Percentiles rank a stretch among this genome's conserved stretches.
Conservation (phyloP, 2,888 invertebrate species). For the Pogonocherus hispidulus region DNA sequence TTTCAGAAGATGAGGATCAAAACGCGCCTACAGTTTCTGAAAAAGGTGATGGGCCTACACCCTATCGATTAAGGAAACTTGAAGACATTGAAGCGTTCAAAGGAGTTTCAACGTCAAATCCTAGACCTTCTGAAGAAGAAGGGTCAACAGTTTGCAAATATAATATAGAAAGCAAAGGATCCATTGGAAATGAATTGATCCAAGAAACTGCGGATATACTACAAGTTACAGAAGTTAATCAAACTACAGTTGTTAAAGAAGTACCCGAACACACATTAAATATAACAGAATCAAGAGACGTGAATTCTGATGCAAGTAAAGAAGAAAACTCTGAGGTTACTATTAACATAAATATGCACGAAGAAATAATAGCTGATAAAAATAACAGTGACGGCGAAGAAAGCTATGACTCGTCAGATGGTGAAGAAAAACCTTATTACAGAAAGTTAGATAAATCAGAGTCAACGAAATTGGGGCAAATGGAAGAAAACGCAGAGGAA, state of each 20-base stretch:
- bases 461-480: slow-evolving; percentile 26
- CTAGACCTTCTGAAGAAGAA: background rate
- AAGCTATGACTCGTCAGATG: slow-evolving; percentile 39
- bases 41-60: background rate
- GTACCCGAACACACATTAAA: background rate
- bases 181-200: background rate
- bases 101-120: slow-evolving; percentile 12
- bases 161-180: too few species aligned
- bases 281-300: background rate
- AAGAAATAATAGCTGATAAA: slow-evolving; percentile 11
- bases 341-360: slow-evolving; percentile 15
- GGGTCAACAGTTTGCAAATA: background rate
- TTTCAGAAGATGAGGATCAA: background rate
- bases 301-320: background rate
- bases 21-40: background rate
- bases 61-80: background rate
- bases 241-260: background rate
- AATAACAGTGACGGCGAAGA: slow-evolving; percentile 31
- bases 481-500: slow-evolving; percentile 25
- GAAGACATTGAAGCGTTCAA: background rate
- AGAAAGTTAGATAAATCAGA: slow-evolving; percentile 49
- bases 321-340: background rate
- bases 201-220: too few species aligned
- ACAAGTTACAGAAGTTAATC: too few species aligned
- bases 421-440: slow-evolving; percentile 51